Evolutionary conservation across 2,888 invertebrate species (phyloP), one percentile per base, ranked within the genome.

Genomic region (Lottia gigantea): DNA sequence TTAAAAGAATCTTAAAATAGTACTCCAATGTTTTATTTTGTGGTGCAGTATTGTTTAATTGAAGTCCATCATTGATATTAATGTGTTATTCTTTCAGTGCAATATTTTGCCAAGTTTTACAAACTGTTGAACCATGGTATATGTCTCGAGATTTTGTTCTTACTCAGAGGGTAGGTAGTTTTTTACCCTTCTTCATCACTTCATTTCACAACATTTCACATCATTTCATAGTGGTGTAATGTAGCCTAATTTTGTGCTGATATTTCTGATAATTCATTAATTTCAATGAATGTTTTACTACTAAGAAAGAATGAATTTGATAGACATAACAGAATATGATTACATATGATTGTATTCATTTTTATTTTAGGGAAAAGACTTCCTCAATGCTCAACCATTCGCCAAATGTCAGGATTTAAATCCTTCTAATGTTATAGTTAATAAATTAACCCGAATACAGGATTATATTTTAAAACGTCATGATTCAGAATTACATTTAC

Each of bases 401-500:
- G 82, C 88, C 11, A 78, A 86, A 25, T 84, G 86, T 16, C 87
- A 88, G 71, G 89, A 89, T 74, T 73, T 87, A 70, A 83, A 86
- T 72, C 87, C 89, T 2, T 86, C 89, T 65, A 89, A 87, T 77
- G 86, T 85, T 68, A 87, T 90, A 68, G 89, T 90, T 67, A 85
- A 83, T 67, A 90, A 90, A 75, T 82, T 90, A 74, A 89, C 88
- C 15, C 82, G 88, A 40, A 90, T 91, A 67, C 89, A 89, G 74
- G 93, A 94, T 78, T 91, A 92, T 75, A 91, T 92, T 72, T 89
- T 95, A 71, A 90, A 92, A 76, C 91, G 92, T 62, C 89, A 90
- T 81, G 93, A 93, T 85, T 89, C 90, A 11, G 91, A 91, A 75
- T 88, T 93, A 61, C 92, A 89, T 78, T 90, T 90, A 73, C 94